phyloP scores from a whole-genome alignment of 2,113 vertebrate genomes.

The Rhinopomastus cyanomelas region DNA sequence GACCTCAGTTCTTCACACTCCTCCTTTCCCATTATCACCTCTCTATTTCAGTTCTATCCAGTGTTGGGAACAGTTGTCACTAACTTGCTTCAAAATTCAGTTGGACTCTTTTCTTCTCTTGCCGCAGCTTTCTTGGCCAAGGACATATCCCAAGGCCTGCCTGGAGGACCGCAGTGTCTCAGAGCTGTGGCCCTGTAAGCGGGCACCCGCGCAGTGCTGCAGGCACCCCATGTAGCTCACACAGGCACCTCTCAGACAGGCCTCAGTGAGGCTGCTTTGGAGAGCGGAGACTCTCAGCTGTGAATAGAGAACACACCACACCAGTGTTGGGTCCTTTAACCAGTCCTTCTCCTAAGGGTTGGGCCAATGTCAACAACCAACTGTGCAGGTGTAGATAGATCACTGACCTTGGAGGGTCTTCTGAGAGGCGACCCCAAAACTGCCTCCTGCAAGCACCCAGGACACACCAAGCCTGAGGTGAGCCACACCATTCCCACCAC shows the following conservation, averaged over 20 bases:
- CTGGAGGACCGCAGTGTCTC: neutral
- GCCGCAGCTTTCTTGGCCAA: neutral
- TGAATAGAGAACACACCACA: neutral
- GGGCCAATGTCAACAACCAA: too few species aligned
- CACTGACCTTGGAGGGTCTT: too few species aligned
- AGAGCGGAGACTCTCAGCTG: neutral
- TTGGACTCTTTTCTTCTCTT: neutral
- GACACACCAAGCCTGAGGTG: too few species aligned
- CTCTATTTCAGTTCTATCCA: neutral
- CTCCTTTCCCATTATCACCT: slow-evolving; percentile 4
- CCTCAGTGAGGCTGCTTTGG: neutral
- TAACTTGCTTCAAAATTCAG: neutral
- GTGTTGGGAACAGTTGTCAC: neutral
- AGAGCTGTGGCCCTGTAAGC: neutral
- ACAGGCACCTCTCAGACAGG: neutral
- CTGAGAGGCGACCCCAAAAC: too few species aligned
- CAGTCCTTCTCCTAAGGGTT: too few species aligned
- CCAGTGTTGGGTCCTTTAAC: too few species aligned
- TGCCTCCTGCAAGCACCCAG: too few species aligned
- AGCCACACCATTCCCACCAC: too few species aligned
- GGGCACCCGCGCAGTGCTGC: rapidly evolving
- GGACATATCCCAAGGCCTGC: neutral
- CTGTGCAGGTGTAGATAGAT: too few species aligned
- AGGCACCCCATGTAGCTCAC: neutral
- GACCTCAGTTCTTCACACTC: slow-evolving; percentile 2